Evolutionary conservation across 2,113 vertebrate species (phyloP).

Genomic region (Sander vitreus): DNA sequence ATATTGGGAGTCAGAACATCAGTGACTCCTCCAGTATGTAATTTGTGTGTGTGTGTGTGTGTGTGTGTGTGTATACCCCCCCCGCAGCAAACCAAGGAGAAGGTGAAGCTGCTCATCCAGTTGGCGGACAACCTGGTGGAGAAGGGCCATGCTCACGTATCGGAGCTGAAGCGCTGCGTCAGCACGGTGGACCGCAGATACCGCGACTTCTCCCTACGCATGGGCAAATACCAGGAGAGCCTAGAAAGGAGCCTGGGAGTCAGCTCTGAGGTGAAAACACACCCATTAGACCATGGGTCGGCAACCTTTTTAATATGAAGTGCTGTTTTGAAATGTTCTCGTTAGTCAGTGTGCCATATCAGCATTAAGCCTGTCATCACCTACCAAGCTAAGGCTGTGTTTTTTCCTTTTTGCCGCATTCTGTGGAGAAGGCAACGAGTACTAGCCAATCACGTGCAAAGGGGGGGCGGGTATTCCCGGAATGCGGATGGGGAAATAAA

Average conservation of each 20-base stretch:
- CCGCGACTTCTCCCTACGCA: constrained; percentile 94
- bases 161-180: constrained; percentile 97
- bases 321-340: too few species aligned
- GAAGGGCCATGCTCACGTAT: constrained; percentile 95
- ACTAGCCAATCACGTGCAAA: too few species aligned
- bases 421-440: too few species aligned
- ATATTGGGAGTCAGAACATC: neutral
- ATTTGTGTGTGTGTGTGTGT: neutral
- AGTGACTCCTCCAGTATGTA: neutral
- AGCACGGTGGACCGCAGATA: constrained; percentile 95
- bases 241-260: constrained; percentile 94
- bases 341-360: too few species aligned
- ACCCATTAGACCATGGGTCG: neutral
- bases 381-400: neutral
- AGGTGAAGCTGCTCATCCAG: constrained; percentile 98
- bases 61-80: neutral
- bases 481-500: too few species aligned
- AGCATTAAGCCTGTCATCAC: too few species aligned
- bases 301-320: too few species aligned
- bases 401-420: neutral
- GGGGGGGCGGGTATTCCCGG: too few species aligned
- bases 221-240: constrained; percentile 93
- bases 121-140: constrained; percentile 97
- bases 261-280: constrained; percentile 87
- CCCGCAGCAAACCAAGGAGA: constrained; percentile 96